Percentiles rank a stretch among this genome's conserved stretches.
These are phyloP conservation scores for Galeruca laticollis DNA, from an alignment of 2,888 invertebrate species.

Conservation along the genomic window DNA sequence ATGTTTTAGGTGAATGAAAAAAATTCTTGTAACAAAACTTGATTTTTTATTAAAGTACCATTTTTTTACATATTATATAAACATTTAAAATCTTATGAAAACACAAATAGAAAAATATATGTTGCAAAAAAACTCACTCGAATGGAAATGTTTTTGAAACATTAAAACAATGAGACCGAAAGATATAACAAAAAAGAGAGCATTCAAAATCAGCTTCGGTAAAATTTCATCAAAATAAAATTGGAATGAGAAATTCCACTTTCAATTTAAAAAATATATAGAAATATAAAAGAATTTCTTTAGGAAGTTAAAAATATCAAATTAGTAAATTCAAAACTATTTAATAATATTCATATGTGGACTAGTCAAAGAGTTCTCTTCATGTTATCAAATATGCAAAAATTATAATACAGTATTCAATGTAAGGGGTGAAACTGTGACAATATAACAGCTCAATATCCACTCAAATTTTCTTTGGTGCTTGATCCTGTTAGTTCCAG, in stretches of 20 bases:
- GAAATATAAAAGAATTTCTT: too few relatives aligned
- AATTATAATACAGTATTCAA: too few relatives aligned
- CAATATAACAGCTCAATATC: too few relatives aligned
- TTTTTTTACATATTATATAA: constrained; percentile 36
- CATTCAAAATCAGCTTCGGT: background rate
- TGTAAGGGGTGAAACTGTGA: too few relatives aligned
- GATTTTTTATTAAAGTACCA: constrained; percentile 30
- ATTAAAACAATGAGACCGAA: constrained; percentile 8
- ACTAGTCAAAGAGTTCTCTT: too few relatives aligned
- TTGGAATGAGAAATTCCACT: background rate
- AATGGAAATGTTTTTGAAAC: constrained; percentile 14
- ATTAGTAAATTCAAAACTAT: too few relatives aligned
- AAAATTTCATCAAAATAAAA: background rate
- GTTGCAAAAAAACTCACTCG: constrained; percentile 27
- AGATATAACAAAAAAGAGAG: constrained; percentile 4
- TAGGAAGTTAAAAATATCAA: too few relatives aligned
- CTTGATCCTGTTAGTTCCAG: too few relatives aligned
- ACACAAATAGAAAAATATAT: constrained; percentile 34
- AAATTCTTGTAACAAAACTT: constrained; percentile 32
- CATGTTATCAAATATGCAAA: too few relatives aligned
- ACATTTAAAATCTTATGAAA: constrained; percentile 36
- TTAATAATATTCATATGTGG: too few relatives aligned
- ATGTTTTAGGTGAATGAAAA: constrained; percentile 2
- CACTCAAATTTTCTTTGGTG: too few relatives aligned
- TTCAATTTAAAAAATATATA: background rate